These are phyloP conservation scores for Bujurquina vittata DNA, from an alignment of 2,113 vertebrate genomes.

Conservation along the genomic window DNA sequence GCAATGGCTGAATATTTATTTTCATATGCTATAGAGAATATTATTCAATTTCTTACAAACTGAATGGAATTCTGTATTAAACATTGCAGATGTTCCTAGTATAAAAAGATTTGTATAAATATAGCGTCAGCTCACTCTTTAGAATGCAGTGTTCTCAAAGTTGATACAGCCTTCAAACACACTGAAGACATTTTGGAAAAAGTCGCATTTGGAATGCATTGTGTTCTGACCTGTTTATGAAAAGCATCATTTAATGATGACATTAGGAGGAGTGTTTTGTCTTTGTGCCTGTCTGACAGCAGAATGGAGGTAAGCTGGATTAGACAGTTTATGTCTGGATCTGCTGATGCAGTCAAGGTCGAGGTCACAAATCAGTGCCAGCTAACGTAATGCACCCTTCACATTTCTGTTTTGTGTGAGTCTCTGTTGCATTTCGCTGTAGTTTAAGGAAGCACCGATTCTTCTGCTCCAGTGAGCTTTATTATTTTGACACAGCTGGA, in stretches of 20 bases:
- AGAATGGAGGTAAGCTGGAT: background rate
- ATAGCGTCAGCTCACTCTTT: background rate
- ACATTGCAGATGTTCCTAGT: background rate
- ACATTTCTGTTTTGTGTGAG: too few relatives aligned
- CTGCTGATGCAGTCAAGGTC: background rate
- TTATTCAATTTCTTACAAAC: background rate
- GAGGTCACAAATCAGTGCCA: too few relatives aligned
- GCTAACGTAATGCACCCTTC: too few relatives aligned
- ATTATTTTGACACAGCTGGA: too few relatives aligned
- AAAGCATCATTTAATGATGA: background rate
- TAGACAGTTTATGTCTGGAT: background rate
- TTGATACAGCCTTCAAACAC: too few relatives aligned
- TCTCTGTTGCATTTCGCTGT: too few relatives aligned
- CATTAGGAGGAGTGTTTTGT: background rate
- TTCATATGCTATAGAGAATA: background rate
- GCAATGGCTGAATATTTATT: background rate
- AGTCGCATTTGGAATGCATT: too few relatives aligned
- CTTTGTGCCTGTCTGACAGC: background rate
- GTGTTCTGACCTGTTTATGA: too few relatives aligned
- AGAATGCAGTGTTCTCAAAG: too few relatives aligned
- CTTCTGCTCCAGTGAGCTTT: too few relatives aligned
- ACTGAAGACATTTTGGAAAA: too few relatives aligned
- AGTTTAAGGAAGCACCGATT: too few relatives aligned
- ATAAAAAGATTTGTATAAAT: background rate
- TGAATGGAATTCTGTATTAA: background rate